These are phyloP conservation scores for Morpho achilles DNA, from an alignment of 2,888 invertebrate species.

Conservation along the genomic window DNA sequence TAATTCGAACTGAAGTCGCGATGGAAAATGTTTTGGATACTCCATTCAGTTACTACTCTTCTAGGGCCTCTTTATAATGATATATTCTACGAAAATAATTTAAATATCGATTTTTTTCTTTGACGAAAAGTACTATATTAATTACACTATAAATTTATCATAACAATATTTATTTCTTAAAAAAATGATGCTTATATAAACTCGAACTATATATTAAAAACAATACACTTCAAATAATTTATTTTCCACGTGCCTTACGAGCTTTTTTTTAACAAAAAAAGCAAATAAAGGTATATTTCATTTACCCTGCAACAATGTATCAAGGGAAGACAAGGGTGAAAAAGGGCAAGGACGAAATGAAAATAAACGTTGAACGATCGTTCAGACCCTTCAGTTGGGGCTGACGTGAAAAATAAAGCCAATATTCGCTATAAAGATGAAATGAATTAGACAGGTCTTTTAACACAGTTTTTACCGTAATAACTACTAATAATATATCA, in stretches of 20 bases:
- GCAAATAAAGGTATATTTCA: slow-evolving; percentile 62
- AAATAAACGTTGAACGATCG: slow-evolving; percentile 68
- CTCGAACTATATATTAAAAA: too few relatives aligned
- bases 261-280: slow-evolving; percentile 52
- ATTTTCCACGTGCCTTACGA: slow-evolving; percentile 8
- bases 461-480: too few relatives aligned
- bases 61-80: slow-evolving; percentile 14
- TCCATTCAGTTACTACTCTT: slow-evolving; percentile 23
- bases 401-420: slow-evolving; percentile 25
- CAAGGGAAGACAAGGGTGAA: slow-evolving; percentile 68
- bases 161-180: too few relatives aligned
- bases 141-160: too few relatives aligned
- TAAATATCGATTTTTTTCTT: slow-evolving; percentile 11
- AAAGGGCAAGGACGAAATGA: slow-evolving; percentile 62
- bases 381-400: slow-evolving; percentile 46
- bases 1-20: slow-evolving; percentile 32
- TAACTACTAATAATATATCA: too few relatives aligned
- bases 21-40: slow-evolving; percentile 33
- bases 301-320: slow-evolving; percentile 68
- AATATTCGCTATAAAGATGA: slow-evolving; percentile 26
- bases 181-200: too few relatives aligned
- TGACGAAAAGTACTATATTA: too few relatives aligned
- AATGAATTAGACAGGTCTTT: slow-evolving; percentile 17
- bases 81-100: slow-evolving; percentile 17
- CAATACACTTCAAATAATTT: too few relatives aligned